These are phyloP conservation scores for Limenitis camilla DNA, from an alignment of 2,888 invertebrate species.

Conservation along the genomic window DNA sequence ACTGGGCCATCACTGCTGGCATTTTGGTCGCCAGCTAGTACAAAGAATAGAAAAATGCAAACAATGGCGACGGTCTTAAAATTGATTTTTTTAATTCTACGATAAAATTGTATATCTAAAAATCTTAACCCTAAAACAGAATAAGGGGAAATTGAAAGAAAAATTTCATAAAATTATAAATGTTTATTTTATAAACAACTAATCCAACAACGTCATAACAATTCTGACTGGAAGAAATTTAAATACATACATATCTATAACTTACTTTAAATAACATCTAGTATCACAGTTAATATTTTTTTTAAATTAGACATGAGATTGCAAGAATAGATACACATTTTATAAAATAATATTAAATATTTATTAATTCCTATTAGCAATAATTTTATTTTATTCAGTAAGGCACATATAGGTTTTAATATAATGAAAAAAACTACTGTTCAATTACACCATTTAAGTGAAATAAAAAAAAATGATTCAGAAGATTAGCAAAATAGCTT, in stretches of 20 bases:
- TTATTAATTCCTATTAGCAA: neutral
- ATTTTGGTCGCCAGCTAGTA: too few species aligned
- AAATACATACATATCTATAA: constrained; percentile 41
- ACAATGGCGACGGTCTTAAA: too few species aligned
- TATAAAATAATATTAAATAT: neutral
- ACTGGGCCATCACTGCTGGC: too few species aligned
- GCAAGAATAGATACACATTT: neutral
- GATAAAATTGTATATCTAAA: too few species aligned
- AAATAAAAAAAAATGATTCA: neutral
- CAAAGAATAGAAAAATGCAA: too few species aligned
- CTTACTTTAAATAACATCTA: constrained; percentile 41
- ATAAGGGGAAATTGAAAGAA: neutral
- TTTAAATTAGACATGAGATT: constrained; percentile 13
- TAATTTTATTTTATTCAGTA: neutral
- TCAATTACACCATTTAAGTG: too few species aligned
- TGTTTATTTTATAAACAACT: constrained; percentile 69
- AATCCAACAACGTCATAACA: constrained; percentile 58
- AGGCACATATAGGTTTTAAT: too few species aligned
- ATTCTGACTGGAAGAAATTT: constrained; percentile 46
- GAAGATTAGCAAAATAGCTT: too few species aligned
- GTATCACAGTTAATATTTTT: constrained; percentile 55
- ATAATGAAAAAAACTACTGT: too few species aligned
- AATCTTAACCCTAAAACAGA: neutral
- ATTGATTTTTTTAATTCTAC: too few species aligned
- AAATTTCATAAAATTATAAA: constrained; percentile 22